Conservation (phyloP, 2,113 vertebrate species). For the Fregetta grallaria region DNA sequence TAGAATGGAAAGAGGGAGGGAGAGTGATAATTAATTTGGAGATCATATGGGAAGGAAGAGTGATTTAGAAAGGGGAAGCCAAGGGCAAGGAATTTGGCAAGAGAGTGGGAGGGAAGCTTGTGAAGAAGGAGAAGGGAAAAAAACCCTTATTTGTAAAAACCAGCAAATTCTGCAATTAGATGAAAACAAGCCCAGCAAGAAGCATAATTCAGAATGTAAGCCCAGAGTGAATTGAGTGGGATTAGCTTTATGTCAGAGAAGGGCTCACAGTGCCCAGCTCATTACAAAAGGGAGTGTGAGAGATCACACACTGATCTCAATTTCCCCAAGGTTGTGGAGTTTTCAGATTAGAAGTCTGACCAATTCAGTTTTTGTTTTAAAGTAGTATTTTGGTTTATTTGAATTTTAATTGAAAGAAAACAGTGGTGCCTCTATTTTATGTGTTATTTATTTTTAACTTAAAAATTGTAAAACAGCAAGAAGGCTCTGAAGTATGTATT, state of each 20-base stretch:
- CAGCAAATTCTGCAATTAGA: background rate
- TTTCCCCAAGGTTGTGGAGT: background rate
- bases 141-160: background rate
- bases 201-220: background rate
- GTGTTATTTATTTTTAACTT: background rate
- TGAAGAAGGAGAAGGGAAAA: background rate
- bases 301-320: background rate
- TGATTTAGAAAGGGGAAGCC: background rate
- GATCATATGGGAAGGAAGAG: background rate
- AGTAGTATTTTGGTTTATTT: background rate
- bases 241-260: background rate
- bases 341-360: background rate
- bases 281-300: background rate
- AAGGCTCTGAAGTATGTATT: background rate
- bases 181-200: background rate
- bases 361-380: background rate
- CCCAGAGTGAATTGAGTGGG: background rate
- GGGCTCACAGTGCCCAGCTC: background rate
- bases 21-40: background rate
- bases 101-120: background rate
- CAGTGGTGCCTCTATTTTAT: background rate
- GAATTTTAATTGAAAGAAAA: background rate
- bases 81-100: background rate
- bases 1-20: background rate
- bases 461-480: background rate